Evolutionary conservation across 2,888 invertebrate genomes (phyloP).

Genomic region (Miltochrista miniata): DNA sequence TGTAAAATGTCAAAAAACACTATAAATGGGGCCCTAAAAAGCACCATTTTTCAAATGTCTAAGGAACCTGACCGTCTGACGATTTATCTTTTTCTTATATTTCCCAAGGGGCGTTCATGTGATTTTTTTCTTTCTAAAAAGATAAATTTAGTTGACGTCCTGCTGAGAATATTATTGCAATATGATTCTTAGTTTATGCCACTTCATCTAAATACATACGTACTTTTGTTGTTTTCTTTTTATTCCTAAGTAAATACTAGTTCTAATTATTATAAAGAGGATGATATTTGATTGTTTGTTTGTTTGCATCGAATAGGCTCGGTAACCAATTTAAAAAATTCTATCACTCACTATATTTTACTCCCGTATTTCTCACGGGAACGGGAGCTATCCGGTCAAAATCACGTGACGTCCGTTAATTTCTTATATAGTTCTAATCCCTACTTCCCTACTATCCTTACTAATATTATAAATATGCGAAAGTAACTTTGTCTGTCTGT

Average conservation of each 20-base stretch:
- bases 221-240: slow-evolving; percentile 4
- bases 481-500: no score
- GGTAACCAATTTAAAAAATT: no score
- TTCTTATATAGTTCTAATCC: no score
- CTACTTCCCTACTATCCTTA: no score
- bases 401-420: no score
- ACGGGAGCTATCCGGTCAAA: no score
- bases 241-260: neutral
- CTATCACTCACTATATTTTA: no score
- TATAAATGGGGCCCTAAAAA: slow-evolving; percentile 18
- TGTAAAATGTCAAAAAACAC: slow-evolving; percentile 26
- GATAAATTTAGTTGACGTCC: slow-evolving; percentile 32
- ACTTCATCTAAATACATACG: slow-evolving; percentile 3
- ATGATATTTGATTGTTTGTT: no score
- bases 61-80: slow-evolving; percentile 51
- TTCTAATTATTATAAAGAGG: no score
- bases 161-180: slow-evolving; percentile 19
- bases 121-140: slow-evolving; percentile 26
- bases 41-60: slow-evolving; percentile 55
- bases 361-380: no score
- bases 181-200: slow-evolving; percentile 12
- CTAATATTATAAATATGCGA: no score
- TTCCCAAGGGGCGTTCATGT: slow-evolving; percentile 46
- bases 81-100: slow-evolving; percentile 67
- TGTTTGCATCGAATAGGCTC: no score